A percentile compares a stretch with the other conserved stretches of the same genome.
Conservation (phyloP, 2,113 vertebrate genomes). For the Centrocercus urophasianus region DNA sequence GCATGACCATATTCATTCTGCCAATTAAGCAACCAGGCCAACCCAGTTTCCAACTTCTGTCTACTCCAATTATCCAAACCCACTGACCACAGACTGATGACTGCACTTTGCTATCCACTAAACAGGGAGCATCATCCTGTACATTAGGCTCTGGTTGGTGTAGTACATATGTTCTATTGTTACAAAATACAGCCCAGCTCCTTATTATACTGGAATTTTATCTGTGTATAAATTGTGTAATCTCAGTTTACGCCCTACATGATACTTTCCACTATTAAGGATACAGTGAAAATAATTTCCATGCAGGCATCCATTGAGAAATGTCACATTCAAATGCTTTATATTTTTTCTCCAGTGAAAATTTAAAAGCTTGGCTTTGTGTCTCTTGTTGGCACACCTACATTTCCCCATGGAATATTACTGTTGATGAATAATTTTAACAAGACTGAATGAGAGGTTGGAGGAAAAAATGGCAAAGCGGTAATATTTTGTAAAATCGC, state of each 20-base stretch:
- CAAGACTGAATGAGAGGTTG: not conserved
- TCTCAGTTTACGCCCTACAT: not conserved
- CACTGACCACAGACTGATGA: fast-evolving
- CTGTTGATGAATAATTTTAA: not conserved
- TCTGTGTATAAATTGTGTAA: not conserved
- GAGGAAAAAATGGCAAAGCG: not conserved
- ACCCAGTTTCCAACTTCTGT: not conserved
- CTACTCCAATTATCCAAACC: not conserved
- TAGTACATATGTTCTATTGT: not conserved
- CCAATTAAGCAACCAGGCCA: not conserved
- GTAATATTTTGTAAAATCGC: not conserved
- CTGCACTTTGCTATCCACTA: not conserved
- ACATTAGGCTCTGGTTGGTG: not conserved
- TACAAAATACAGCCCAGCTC: not conserved
- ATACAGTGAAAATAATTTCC: not conserved
- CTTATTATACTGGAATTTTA: not conserved
- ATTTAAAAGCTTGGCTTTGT: not conserved
- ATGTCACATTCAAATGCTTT: not conserved
- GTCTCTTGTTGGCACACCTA: not conserved
- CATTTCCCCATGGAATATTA: not conserved
- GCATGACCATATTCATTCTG: not conserved
- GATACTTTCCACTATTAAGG: not conserved
- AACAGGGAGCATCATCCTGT: not conserved
- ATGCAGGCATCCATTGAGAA: not conserved
- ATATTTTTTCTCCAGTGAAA: not conserved